Conservation (phyloP, 2,113 vertebrate species). For the Herpetotheres cachinnans region DNA sequence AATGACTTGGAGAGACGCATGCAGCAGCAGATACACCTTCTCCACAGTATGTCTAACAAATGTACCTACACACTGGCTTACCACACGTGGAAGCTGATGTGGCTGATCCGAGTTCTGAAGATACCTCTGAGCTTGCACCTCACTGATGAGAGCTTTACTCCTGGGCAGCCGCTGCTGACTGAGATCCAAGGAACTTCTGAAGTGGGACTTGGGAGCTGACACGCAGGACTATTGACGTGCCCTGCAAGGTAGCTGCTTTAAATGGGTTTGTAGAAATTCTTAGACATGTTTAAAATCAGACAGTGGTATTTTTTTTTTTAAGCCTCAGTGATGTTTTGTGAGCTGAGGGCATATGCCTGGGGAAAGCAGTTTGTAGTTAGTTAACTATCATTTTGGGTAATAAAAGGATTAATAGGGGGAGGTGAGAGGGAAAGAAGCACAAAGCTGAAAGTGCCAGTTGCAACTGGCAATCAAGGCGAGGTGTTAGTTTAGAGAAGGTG, state of each 20-base stretch:
- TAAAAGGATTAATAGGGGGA: background rate
- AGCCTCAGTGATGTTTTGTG: background rate
- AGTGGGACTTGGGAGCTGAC: background rate
- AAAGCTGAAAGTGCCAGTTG: background rate
- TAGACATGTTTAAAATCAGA: background rate
- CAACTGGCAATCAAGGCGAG: rapidly evolving
- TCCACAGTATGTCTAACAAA: rapidly evolving
- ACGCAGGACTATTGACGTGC: background rate
- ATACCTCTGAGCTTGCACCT: background rate
- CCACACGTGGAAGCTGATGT: background rate
- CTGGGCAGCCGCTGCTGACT: background rate
- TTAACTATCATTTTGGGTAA: background rate
- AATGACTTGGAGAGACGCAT: background rate
- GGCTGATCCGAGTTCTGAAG: background rate
- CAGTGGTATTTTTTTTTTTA: background rate
- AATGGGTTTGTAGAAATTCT: background rate
- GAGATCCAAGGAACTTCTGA: background rate
- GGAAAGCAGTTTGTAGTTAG: background rate
- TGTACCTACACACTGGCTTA: background rate
- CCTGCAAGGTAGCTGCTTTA: background rate
- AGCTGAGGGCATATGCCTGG: background rate
- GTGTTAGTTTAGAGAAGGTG: background rate
- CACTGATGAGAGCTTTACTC: background rate
- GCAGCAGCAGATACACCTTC: background rate
- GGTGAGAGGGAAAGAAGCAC: no score